Percentiles rank a stretch among this genome's conserved stretches.
phyloP scores from a whole-genome alignment of 1,140 invertebrate species.

The Zaprionus ornatus region DNA sequence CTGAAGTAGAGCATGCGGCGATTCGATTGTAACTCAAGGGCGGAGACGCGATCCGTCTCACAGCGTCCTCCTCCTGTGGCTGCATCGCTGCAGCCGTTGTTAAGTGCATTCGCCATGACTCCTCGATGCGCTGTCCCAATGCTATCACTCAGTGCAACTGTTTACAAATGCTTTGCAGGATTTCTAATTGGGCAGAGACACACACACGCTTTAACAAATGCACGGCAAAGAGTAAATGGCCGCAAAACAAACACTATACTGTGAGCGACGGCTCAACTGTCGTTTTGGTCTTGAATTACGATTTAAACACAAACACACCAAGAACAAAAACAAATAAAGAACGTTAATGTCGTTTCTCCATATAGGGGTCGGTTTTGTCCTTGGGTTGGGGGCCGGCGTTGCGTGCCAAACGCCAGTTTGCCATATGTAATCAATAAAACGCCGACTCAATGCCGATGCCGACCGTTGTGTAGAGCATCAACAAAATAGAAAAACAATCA shows the following conservation, averaged over 20 bases:
- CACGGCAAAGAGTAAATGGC: constrained; percentile 34
- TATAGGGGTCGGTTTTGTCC: constrained; percentile 59
- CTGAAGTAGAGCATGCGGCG: constrained; percentile 90
- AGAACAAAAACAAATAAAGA: constrained; percentile 29
- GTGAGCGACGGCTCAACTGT: constrained; percentile 7
- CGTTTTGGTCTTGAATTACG: constrained; percentile 53
- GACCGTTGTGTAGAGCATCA: constrained; percentile 21
- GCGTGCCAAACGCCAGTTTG: constrained; percentile 50
- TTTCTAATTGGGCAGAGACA: constrained; percentile 5
- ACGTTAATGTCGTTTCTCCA: constrained; percentile 54
- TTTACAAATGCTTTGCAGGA: constrained; percentile 8
- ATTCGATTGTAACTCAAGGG: constrained; percentile 67
- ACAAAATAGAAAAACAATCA: constrained; percentile 34
- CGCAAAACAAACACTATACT: constrained; percentile 33
- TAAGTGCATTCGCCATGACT: constrained; percentile 6
- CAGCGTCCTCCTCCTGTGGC: constrained; percentile 2
- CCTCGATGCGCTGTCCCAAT: neutral
- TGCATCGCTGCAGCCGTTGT: neutral
- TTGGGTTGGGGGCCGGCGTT: constrained; percentile 70
- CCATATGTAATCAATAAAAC: constrained; percentile 56
- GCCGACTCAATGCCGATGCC: constrained; percentile 42
- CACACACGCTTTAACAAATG: constrained; percentile 27
- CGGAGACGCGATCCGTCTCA: constrained; percentile 65
- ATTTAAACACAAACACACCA: constrained; percentile 15
- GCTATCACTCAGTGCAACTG: neutral